Base-by-base conservation (phyloP, 2,888 invertebrate species). In the Pyrrhopygopsis socrates region DNA sequence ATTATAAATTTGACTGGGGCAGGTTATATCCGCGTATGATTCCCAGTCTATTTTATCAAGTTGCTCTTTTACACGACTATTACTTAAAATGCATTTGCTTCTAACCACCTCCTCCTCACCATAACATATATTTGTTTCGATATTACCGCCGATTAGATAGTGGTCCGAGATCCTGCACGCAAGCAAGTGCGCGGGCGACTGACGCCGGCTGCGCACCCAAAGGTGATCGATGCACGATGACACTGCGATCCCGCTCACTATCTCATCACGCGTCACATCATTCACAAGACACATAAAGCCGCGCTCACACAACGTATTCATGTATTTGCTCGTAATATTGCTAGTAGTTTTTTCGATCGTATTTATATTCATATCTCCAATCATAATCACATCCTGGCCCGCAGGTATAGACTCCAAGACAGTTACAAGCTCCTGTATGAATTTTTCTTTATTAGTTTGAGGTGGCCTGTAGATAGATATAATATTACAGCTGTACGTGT, bases 201-300 rank as follows among this genome's bases (percentile, higher is more conserved):
- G 29, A 18, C 68, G 60, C 29, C 45, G 20, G 34, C 68, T 65
- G 24, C 81, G 76, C 65, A 84, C 81, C 81, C 81, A 85, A 54
- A 79, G 38, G 22, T 86, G 86, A 60, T 86, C 86, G 74, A 82
- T 74, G 63, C 86, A 86, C 67, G 82, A 79, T 65, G 70, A 24
- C 71, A 45, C 63, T 18, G 79, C 45, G n/a, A 60, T 45, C 22
- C 45, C 82, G 58, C 29, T 34, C 50, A 45, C 45, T n/a, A 82
- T 45, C 63, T 82, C 82, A n/a, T 82, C 71, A 9, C 82, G 82
- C 77, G 82, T 82, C 6, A 41, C 70, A 20, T 60, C 82, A 24
- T 77, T 82, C 38, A 75, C 30, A 8, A 63, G 2, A n/a, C 79
- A 63, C 34, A 11, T 70, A 63, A 80, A 63, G 63, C 79, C 79